These are phyloP conservation scores for Silurus glanis DNA, from an alignment of 2,113 vertebrate genomes.

Conservation along the genomic window DNA sequence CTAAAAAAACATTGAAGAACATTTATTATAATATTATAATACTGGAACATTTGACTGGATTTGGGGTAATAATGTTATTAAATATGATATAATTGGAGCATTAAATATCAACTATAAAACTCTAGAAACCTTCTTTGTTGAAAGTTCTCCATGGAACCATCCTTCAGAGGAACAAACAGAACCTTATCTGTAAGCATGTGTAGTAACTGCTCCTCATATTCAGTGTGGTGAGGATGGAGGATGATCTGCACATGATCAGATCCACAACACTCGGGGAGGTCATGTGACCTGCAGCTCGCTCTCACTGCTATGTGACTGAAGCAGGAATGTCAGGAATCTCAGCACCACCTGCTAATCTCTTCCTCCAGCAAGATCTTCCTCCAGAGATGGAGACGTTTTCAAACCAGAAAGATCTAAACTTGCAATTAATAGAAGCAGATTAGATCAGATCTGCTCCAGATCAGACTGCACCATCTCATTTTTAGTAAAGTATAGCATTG, in stretches of 20 bases:
- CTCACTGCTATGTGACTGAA: conserved; percentile 11
- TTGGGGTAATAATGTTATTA: too few species aligned
- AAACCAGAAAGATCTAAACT: not conserved
- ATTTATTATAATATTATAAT: too few species aligned
- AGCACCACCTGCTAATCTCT: not conserved
- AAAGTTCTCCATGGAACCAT: not conserved
- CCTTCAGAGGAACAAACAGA: not conserved
- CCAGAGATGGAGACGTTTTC: not conserved
- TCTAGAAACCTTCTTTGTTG: not conserved
- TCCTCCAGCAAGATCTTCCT: too few species aligned
- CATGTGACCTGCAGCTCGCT: conserved; percentile 27
- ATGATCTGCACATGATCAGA: conserved; percentile 42
- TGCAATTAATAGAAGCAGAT: not conserved
- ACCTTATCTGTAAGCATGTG: not conserved
- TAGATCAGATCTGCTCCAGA: not conserved
- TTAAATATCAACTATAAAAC: too few species aligned
- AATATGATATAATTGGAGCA: too few species aligned
- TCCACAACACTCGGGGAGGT: not conserved
- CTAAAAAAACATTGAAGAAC: too few species aligned
- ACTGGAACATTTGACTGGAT: too few species aligned
- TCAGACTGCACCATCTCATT: not conserved
- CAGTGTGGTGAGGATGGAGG: not conserved
- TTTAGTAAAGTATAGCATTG: not conserved
- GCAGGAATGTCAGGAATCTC: conserved; percentile 33
- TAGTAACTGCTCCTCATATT: not conserved